A percentile compares a stretch with the other conserved stretches of the same genome.
Evolutionary conservation across 2,888 invertebrate species (phyloP).

Genomic region (Emmelina monodactyla): DNA sequence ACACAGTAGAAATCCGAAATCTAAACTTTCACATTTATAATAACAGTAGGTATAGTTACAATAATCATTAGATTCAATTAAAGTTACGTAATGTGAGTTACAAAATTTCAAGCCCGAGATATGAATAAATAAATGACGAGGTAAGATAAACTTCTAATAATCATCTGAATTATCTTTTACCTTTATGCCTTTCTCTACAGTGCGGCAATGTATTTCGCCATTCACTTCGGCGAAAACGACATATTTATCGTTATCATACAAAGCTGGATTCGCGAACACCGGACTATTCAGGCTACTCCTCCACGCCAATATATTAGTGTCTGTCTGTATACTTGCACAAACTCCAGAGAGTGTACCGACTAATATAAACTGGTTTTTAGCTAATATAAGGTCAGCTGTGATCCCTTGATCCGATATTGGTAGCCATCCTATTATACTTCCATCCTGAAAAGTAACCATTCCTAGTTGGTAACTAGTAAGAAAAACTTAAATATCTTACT

Average conservation of each 20-base stretch:
- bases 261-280: conserved; percentile 70
- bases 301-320: conserved; percentile 68
- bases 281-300: conserved; percentile 63
- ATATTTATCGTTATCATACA: conserved; percentile 61
- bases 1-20: no score
- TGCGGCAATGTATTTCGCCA: conserved; percentile 64
- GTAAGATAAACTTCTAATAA: no score
- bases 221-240: conserved; percentile 64
- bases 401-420: conserved; percentile 46
- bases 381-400: conserved; percentile 51
- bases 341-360: conserved; percentile 68
- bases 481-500: no score
- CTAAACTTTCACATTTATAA: no score
- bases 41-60: no score
- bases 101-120: no score
- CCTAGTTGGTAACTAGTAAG: no score
- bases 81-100: no score
- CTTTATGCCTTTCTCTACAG: conserved; percentile 54
- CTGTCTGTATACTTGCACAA: conserved; percentile 58
- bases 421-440: conserved; percentile 37
- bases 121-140: no score
- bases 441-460: conserved; percentile 48
- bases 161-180: no score
- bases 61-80: no score
- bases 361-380: conserved; percentile 41